phyloP scores from a whole-genome alignment of 2,888 invertebrate species.

The Laothoe populi region DNA sequence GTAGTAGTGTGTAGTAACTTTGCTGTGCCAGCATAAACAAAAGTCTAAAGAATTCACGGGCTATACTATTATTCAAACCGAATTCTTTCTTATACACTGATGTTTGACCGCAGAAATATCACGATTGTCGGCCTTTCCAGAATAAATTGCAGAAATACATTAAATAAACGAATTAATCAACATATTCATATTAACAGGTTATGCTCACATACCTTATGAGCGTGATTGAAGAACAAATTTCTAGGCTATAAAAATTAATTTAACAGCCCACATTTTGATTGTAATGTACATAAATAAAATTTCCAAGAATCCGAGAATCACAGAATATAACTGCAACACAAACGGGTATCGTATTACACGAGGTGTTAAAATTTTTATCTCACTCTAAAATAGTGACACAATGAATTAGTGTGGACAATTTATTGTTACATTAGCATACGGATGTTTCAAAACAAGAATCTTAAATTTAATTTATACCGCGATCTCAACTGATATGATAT shows the following conservation, averaged over 20 bases:
- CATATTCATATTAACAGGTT: not conserved
- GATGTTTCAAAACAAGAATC: constrained; percentile 48
- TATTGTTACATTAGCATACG: constrained; percentile 57
- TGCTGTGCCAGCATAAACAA: too few species aligned
- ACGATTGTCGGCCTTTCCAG: not conserved
- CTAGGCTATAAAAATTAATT: constrained; percentile 12
- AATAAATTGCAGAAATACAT: not conserved
- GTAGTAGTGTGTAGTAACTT: too few species aligned
- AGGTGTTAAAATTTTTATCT: constrained; percentile 53
- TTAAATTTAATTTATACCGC: constrained; percentile 50
- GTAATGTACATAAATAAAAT: constrained; percentile 28
- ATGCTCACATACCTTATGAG: not conserved
- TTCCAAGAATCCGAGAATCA: constrained; percentile 34
- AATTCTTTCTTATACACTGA: too few species aligned
- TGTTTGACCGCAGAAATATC: too few species aligned
- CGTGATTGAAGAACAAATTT: constrained; percentile 13
- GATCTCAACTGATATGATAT: constrained; percentile 51
- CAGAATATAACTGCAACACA: constrained; percentile 35
- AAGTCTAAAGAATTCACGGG: too few species aligned
- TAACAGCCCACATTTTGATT: constrained; percentile 20
- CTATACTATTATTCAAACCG: too few species aligned
- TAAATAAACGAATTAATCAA: not conserved
- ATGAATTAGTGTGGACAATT: constrained; percentile 51
- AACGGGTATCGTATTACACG: constrained; percentile 53
- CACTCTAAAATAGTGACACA: constrained; percentile 47